Base-by-base conservation (phyloP, 2,113 vertebrate species). In the Ailuropoda melanoleuca region DNA sequence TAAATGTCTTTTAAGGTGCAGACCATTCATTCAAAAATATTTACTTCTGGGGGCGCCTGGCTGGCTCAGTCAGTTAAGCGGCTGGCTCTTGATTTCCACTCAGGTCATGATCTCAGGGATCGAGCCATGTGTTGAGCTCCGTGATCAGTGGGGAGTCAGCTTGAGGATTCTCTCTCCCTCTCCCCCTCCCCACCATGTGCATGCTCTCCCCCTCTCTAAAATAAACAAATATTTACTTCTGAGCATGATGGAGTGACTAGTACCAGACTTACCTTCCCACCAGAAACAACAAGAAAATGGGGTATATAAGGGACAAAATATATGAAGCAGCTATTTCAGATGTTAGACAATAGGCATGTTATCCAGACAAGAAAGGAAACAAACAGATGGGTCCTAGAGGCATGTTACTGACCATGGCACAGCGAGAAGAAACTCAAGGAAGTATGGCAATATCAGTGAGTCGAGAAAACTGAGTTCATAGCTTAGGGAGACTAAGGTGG, bases 201-300 rank as follows among this genome's bases (percentile, higher is more conserved):
- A 9, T 53, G 13, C 17, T 9, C 56, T 58, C 56, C 24, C 56
- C 9, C 64, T n/a, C 66, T 19, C 66, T n/a, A 17, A 68, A 68
- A 68, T 68, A 68, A 68, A n/a, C 29, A 64, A 64, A 86, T 24
- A 88, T 10, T 96, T 95, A 68, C 39, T 96, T 75, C 34, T 81
- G 9, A 74, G n/a, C 4, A 29, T 82, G 58, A 88, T 93, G 15
- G 11, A 58, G n/a, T 88, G 66, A 87, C 24, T 83, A 78, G 9
- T 81, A 60, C 11, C 19, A 92, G n/a, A 81, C 39, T 62, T 83
- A 39, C 48, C 4, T 91, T 86, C 34, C 72, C 58, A 95, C 24
- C 53, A 72, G 88, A 66, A 93, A 60, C 17, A 91, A 81, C 62
- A 88, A 91, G 78, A 81, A 96, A 92, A 92, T 89, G 70, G 46